Percentiles rank a stretch among this genome's conserved stretches.
phyloP scores from a whole-genome alignment of 2,113 vertebrate genomes.

The Pomatostomus ruficeps region DNA sequence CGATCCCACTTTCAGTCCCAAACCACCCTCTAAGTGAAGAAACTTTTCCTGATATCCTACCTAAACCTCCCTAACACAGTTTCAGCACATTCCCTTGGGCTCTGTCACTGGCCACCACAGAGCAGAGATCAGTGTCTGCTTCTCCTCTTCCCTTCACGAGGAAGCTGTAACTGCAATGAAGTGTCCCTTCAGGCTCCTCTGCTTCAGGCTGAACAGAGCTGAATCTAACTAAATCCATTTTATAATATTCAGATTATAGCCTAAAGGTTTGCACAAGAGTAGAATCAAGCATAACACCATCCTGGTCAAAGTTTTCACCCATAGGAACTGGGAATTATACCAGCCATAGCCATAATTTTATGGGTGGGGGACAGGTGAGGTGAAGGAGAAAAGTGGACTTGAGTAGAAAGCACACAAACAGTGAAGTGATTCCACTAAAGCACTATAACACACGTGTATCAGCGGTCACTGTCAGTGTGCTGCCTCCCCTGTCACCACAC shows the following conservation, averaged over 20 bases:
- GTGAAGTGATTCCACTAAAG: background rate
- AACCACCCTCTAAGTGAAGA: background rate
- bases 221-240: background rate
- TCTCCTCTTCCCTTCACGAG: background rate
- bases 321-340: background rate
- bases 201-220: background rate
- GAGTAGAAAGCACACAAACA: background rate
- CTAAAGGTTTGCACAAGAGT: background rate
- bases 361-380: rapidly evolving
- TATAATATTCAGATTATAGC: background rate
- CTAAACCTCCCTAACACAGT: background rate
- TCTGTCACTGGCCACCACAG: background rate
- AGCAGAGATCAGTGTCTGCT: background rate
- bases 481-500: background rate
- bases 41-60: background rate
- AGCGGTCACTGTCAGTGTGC: background rate
- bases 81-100: background rate
- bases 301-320: background rate
- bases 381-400: background rate
- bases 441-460: background rate
- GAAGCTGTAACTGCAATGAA: background rate
- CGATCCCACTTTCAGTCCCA: background rate
- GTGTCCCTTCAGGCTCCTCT: background rate
- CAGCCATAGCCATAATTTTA: background rate
- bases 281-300: background rate